Percentiles rank a stretch among this genome's conserved stretches.
Evolutionary conservation across 2,888 invertebrate species (phyloP).

Genomic region (Seira sanloemensis): DNA sequence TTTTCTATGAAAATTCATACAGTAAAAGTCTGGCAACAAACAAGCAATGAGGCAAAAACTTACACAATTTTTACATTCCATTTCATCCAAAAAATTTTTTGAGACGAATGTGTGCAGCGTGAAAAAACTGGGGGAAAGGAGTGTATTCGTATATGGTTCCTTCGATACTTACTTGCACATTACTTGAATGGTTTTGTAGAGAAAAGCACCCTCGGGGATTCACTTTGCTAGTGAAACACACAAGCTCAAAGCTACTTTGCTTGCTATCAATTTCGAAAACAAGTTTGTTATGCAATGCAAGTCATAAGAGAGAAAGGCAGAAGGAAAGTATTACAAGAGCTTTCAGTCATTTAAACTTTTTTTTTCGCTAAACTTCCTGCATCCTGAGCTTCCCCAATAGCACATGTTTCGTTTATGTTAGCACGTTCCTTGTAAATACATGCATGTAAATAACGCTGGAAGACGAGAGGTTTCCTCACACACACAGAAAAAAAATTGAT

Average conservation of each 20-base stretch:
- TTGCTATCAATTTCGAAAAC: neutral
- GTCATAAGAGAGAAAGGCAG: neutral
- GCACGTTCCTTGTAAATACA: neutral
- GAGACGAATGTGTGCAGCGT: neutral
- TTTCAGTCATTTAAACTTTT: neutral
- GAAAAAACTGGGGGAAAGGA: neutral
- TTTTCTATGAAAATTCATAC: neutral
- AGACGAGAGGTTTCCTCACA: neutral
- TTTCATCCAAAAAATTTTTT: neutral
- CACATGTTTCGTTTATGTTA: neutral
- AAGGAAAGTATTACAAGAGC: neutral
- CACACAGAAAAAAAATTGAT: slow-evolving; percentile 33
- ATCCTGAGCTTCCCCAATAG: neutral
- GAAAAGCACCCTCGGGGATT: slow-evolving; percentile 46
- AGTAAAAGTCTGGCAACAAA: neutral
- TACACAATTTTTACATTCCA: slow-evolving; percentile 1
- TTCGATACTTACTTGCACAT: neutral
- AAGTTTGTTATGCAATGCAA: slow-evolving; percentile 5
- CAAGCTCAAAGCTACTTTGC: slow-evolving; percentile 15
- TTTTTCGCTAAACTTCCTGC: neutral
- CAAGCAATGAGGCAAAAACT: neutral
- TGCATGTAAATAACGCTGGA: neutral
- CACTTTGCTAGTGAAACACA: neutral
- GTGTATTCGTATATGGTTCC: too few relatives aligned
- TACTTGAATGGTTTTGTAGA: neutral